Conservation (phyloP, 2,797 vertebrate genomes). For the Hafferia zeledoni region DNA sequence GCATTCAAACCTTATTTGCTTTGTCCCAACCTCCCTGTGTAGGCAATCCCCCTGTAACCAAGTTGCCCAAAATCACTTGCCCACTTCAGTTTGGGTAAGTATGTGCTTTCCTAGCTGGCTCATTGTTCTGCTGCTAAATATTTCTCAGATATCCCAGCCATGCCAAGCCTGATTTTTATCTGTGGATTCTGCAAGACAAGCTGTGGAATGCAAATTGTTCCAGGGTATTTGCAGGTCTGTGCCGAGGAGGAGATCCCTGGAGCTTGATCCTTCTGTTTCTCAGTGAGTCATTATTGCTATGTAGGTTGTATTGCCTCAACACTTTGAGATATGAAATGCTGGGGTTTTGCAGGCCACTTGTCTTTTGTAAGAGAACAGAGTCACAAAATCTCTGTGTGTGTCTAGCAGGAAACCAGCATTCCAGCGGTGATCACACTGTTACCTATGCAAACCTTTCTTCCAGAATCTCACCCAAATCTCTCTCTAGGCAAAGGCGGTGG, state of each 20-base stretch:
- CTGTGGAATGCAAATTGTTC: slow-evolving; percentile 52
- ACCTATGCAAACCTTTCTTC: neutral
- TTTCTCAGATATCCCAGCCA: neutral
- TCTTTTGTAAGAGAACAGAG: slow-evolving; percentile 6
- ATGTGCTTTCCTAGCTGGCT: neutral
- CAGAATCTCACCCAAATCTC: slow-evolving; percentile 28
- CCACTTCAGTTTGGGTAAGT: neutral
- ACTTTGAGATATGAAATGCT: neutral
- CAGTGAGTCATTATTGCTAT: neutral
- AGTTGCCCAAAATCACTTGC: neutral
- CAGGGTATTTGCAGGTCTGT: slow-evolving; percentile 28
- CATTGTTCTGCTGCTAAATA: slow-evolving; percentile 28
- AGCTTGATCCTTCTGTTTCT: slow-evolving; percentile 34
- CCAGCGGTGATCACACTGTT: neutral
- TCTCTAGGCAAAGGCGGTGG: neutral
- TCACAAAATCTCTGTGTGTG: neutral
- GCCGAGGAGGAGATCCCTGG: slow-evolving; percentile 34
- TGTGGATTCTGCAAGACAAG: slow-evolving; percentile 37
- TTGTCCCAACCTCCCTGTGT: neutral
- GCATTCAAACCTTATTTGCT: neutral
- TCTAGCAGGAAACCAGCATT: slow-evolving; percentile 3
- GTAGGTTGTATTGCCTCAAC: slow-evolving; percentile 10
- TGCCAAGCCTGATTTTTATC: slow-evolving; percentile 48
- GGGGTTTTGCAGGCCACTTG: slow-evolving; percentile 17
- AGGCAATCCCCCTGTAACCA: neutral